Evolutionary conservation across 2,888 invertebrate genomes (phyloP), one percentile per base, ranked within the genome.

Genomic region (Automeris io): DNA sequence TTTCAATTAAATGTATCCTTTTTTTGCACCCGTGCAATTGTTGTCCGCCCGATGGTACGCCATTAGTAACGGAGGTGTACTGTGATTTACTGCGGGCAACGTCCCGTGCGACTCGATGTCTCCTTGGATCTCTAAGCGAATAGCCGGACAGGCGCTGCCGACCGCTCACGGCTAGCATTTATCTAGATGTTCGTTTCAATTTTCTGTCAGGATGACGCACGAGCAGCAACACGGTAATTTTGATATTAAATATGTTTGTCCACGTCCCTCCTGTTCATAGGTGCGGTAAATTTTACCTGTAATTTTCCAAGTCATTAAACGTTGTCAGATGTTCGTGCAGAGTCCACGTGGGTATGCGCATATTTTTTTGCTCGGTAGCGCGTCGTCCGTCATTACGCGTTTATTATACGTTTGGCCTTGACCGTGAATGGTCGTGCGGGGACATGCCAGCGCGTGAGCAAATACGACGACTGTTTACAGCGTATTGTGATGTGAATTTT

Each of bases 351-450:
- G 77, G 55, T 53, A 57, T 53, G 68, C 62, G 61, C 67, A 63
- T 55, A 45, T 53, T 74, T 70, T 71, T 76, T 74, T 71, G 66
- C 64, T 61, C 65, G 61, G 68, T 60, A 70, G 75, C 78, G 77
- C 74, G 67, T 76, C 75, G 71, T 75, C 71, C 71, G 68, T 81
- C 78, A 80, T 77, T 70, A 72, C 73, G 58, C 70, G 70, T 77
- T 79, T 75, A 82, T 82, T 81, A 75, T 79, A 68, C 68, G 57
- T 62, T 68, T 76, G 85, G 75, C 85, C 85, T 86, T 86, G 85
- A 75, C 85, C 81, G 79, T 85, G 86, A 83, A 81, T 82, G 81
- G 71, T 70, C 80, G 77, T 56, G 64, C 64, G 58, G 62, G 70
- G 73, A 72, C 70, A 67, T 58, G 54, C 61, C 50, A 54, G 57